Evolutionary conservation across 2,888 invertebrate genomes (phyloP), one percentile per base, ranked within the genome.

Genomic region (Aphodius granarius): DNA sequence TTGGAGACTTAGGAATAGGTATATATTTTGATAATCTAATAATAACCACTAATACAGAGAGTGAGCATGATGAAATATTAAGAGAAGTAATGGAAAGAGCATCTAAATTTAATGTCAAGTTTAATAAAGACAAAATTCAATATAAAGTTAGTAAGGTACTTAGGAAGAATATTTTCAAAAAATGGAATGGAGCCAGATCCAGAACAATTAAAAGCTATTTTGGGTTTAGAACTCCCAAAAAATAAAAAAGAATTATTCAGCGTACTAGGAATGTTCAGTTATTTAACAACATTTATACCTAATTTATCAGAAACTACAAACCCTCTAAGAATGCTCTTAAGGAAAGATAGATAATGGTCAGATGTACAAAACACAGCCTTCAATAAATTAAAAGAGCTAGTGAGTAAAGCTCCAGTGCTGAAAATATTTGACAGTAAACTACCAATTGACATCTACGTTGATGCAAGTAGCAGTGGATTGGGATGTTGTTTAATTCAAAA

Each of bases 91-190:
- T 75, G 18, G 66, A 72, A 20, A 75, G 79, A 66, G 82, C 81
- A 15, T 77, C 63, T 76, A 5, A 82, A 73, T 72, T 75, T 71
- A 81, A 81, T 78, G 78, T 84, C n/a, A 83, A 81, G 77, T 84
- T 84, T 74, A 85, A 83, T 79, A 74, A 17, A 62, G 72, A 79
- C 6, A 84, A 83, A 78, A 15, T 82, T 19, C 81, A 84, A 73
- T 84, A 77, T 71, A 79, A 78, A 77, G 64, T 76, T 16, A 77
- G 75, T 43, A 16, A 79, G 80, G 77, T 84, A 81, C 79, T 75
- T 83, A n/a, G 84, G 83, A 5, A 72, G 76, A 20, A 71, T 75
- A 71, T 79, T 80, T 77, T 75, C 73, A 13, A 72, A 23, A 70
- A 70, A 78, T 21, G 80, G 81, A n/a, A 73, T 78, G 18, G 75